Evolutionary conservation across 2,888 invertebrate species (phyloP).

Genomic region (Ochropleura plecta): DNA sequence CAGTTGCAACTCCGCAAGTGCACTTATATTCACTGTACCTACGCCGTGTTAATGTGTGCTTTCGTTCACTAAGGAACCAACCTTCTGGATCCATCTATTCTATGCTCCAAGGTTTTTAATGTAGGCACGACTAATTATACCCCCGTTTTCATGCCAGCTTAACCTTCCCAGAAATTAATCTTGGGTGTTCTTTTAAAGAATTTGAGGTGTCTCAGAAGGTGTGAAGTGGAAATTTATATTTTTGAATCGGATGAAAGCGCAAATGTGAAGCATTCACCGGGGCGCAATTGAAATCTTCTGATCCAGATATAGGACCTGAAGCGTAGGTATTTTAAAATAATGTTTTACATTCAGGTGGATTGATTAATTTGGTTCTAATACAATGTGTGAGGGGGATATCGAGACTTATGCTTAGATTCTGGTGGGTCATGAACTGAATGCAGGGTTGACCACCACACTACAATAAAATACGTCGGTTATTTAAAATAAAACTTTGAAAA

Average conservation of each 20-base stretch:
- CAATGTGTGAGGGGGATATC: too few species aligned
- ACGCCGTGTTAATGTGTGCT: not conserved
- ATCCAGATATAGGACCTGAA: not conserved
- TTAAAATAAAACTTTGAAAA: too few species aligned
- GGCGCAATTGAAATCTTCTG: not conserved
- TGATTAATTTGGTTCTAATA: not conserved
- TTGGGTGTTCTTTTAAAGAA: conserved; percentile 53
- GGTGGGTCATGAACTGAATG: too few species aligned
- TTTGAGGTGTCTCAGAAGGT: conserved; percentile 44
- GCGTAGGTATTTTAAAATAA: not conserved
- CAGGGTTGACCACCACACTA: too few species aligned
- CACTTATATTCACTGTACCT: not conserved
- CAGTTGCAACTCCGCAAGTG: not conserved
- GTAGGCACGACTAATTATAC: conserved; percentile 62
- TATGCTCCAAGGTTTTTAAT: conserved; percentile 64
- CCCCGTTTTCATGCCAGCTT: conserved; percentile 57
- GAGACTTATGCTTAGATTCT: too few species aligned
- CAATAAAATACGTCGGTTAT: too few species aligned
- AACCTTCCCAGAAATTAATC: conserved; percentile 56
- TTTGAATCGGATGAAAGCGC: conserved; percentile 41
- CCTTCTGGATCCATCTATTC: conserved; percentile 10
- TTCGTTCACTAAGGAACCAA: not conserved
- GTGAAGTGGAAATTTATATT: conserved; percentile 39
- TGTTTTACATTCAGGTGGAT: not conserved
- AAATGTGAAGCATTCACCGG: conserved; percentile 19